Evolutionary conservation across 2,888 invertebrate genomes (phyloP).

Genomic region (Sarcophaga subvicina): DNA sequence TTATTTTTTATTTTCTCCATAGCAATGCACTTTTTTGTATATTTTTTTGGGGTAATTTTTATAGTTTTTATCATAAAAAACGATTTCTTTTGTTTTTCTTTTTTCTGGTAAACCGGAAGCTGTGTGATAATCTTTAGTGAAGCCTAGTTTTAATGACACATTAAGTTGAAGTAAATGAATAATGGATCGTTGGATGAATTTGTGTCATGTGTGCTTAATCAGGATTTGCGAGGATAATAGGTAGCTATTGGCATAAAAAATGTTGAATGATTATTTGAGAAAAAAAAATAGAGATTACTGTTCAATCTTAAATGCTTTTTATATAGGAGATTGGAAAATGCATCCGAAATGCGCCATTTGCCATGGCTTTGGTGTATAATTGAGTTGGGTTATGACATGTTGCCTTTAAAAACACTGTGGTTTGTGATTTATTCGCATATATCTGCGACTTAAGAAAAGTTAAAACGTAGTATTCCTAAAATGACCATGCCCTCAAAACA

Average conservation of each 20-base stretch:
- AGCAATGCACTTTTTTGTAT: slow-evolving; percentile 10
- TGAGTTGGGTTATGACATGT: too few species aligned
- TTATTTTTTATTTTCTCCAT: slow-evolving; percentile 29
- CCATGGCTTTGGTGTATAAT: too few species aligned
- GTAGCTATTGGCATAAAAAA: neutral
- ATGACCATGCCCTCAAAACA: too few species aligned
- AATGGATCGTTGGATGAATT: slow-evolving; percentile 28
- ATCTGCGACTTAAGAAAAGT: too few species aligned
- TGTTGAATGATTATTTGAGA: too few species aligned
- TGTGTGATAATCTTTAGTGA: slow-evolving; percentile 51
- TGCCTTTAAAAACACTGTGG: too few species aligned
- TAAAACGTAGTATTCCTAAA: too few species aligned
- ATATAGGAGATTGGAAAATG: too few species aligned
- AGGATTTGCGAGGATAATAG: slow-evolving; percentile 25
- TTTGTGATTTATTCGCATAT: too few species aligned
- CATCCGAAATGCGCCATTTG: too few species aligned
- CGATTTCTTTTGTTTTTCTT: neutral
- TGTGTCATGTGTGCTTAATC: slow-evolving; percentile 59
- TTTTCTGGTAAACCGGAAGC: slow-evolving; percentile 42
- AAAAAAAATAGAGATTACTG: too few species aligned
- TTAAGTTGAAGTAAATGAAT: slow-evolving; percentile 16
- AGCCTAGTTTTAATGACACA: slow-evolving; percentile 57
- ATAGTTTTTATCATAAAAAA: slow-evolving; percentile 57
- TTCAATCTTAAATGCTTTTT: too few species aligned
- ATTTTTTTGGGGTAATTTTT: slow-evolving; percentile 54